Conservation (phyloP, 35 echinoderm and acorn worm species). For the Diadema setosum region DNA sequence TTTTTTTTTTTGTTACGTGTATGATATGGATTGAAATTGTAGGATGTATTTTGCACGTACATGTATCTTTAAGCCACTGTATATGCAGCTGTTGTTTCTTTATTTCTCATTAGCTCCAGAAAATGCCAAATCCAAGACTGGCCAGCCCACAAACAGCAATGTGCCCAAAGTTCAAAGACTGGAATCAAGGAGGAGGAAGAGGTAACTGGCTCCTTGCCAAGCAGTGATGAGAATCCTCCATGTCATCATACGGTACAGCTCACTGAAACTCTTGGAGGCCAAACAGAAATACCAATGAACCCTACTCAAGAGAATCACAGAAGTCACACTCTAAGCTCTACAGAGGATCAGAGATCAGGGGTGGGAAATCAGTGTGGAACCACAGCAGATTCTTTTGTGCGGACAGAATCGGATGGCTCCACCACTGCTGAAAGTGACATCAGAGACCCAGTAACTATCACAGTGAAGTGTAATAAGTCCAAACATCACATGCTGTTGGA, state of each 20-base stretch:
- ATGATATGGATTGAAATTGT: too few relatives aligned
- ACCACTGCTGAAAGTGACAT: background rate
- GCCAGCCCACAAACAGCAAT: slow-evolving; percentile 40
- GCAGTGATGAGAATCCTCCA: background rate
- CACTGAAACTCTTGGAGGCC: too few relatives aligned
- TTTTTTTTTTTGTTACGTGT: too few relatives aligned
- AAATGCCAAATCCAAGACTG: slow-evolving; percentile 85
- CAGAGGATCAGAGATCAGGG: too few relatives aligned
- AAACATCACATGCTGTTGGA: slow-evolving; percentile 34
- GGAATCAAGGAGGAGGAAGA: background rate
- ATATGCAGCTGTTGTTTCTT: background rate
- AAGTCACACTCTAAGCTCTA: background rate
- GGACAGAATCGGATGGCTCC: background rate
- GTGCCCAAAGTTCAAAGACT: background rate
- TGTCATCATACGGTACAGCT: too few relatives aligned
- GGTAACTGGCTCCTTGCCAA: background rate
- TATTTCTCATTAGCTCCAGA: slow-evolving; percentile 53
- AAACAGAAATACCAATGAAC: background rate
- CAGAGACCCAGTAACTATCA: background rate
- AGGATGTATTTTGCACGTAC: too few relatives aligned
- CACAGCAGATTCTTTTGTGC: too few relatives aligned
- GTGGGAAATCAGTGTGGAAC: too few relatives aligned
- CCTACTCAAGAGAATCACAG: background rate
- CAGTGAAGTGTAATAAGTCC: slow-evolving; percentile 50
- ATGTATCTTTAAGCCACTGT: background rate